These are phyloP conservation scores for Helleia helle DNA, from an alignment of 2,888 invertebrate genomes.

Conservation along the genomic window DNA sequence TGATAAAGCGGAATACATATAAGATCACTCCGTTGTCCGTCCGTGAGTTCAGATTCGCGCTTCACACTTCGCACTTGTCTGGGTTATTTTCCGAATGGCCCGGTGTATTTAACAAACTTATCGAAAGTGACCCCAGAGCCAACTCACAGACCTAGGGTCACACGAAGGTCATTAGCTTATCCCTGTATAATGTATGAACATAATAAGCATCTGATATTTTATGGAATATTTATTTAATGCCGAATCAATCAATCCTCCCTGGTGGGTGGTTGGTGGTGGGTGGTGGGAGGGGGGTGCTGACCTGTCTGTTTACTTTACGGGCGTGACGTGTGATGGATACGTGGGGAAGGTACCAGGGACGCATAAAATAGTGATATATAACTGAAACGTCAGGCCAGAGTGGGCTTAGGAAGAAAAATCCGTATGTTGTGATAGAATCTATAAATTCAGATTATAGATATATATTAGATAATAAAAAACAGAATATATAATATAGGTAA, in stretches of 20 bases:
- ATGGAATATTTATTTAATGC: constrained; percentile 34
- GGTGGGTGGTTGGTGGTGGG: constrained; percentile 15
- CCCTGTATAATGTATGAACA: background rate
- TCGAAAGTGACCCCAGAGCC: no score
- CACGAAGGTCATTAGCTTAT: background rate
- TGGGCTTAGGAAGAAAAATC: background rate
- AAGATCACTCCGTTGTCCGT: no score
- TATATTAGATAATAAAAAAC: no score
- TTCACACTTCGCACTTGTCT: no score
- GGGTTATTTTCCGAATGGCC: no score
- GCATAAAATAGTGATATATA: constrained; percentile 1
- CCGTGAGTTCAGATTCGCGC: no score
- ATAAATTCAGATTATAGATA: no score
- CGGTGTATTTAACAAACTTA: no score
- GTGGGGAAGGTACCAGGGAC: constrained; percentile 19
- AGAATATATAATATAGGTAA: no score
- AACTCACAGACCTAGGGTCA: background rate
- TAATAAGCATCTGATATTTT: constrained; percentile 4
- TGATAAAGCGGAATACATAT: no score
- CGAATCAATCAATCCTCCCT: constrained; percentile 61
- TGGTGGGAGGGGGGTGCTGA: constrained; percentile 31
- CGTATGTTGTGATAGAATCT: no score
- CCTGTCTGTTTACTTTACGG: constrained; percentile 55
- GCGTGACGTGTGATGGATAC: constrained; percentile 53
- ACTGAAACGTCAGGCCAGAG: background rate